phyloP scores from a whole-genome alignment of 2,888 invertebrate species.

The Harmothoe impar region DNA sequence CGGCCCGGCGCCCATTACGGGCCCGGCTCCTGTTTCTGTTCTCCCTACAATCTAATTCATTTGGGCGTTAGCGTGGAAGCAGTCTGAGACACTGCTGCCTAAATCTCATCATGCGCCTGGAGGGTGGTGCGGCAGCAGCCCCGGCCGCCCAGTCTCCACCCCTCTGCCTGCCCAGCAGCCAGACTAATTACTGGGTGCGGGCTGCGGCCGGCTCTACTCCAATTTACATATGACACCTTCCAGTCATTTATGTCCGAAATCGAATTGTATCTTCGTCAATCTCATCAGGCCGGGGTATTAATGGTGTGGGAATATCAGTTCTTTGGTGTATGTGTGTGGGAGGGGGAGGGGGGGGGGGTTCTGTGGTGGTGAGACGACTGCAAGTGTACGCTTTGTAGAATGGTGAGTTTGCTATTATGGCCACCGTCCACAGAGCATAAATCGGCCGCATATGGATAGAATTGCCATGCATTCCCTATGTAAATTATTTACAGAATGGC shows the following conservation, averaged over 20 bases:
- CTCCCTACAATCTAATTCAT: slow-evolving; percentile 51
- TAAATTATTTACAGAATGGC: too few species aligned
- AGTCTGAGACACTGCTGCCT: slow-evolving; percentile 19
- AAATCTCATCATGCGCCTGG: slow-evolving; percentile 35
- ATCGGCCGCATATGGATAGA: too few species aligned
- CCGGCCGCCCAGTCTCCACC: not conserved
- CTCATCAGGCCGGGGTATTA: slow-evolving; percentile 2
- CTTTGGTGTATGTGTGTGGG: not conserved
- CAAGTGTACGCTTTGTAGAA: too few species aligned
- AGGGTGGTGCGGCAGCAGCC: not conserved
- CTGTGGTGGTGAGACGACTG: not conserved
- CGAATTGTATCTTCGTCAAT: slow-evolving; percentile 40
- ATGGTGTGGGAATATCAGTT: slow-evolving; percentile 18
- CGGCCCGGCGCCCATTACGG: slow-evolving; percentile 27
- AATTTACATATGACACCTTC: slow-evolving; percentile 42
- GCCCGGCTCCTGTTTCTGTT: slow-evolving; percentile 32
- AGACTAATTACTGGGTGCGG: not conserved
- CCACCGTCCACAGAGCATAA: too few species aligned
- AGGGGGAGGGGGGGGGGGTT: not conserved
- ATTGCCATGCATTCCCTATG: too few species aligned
- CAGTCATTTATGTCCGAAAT: slow-evolving; percentile 28
- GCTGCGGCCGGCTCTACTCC: slow-evolving; percentile 3
- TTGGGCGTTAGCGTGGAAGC: slow-evolving; percentile 1
- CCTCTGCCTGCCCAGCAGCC: not conserved
- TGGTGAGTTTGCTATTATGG: too few species aligned